Conservation (phyloP, 2,797 vertebrate species). For the Alectoris magna region DNA sequence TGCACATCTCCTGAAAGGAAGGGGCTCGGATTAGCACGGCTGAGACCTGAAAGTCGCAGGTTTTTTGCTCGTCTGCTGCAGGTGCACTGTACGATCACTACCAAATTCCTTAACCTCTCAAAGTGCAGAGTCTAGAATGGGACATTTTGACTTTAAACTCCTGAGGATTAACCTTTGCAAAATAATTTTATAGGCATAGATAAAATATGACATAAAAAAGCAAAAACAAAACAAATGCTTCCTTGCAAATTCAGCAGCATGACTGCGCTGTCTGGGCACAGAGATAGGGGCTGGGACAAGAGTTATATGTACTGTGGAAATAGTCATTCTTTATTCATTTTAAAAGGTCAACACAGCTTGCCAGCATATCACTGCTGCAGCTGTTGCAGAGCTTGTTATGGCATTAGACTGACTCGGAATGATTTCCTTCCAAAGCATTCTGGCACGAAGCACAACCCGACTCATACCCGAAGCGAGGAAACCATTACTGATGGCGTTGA, state of each 20-base stretch:
- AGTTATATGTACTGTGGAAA: slow-evolving; percentile 63
- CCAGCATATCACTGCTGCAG: slow-evolving; percentile 68
- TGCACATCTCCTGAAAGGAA: slow-evolving; percentile 21
- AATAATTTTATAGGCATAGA: slow-evolving; percentile 46
- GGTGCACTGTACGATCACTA: neutral
- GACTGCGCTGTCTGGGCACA: slow-evolving; percentile 57
- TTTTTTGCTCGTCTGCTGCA: neutral
- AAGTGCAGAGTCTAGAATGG: neutral
- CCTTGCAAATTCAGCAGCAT: slow-evolving; percentile 62
- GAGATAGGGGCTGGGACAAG: slow-evolving; percentile 61
- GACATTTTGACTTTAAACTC: slow-evolving; percentile 30
- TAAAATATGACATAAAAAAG: slow-evolving; percentile 47
- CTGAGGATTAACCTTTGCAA: slow-evolving; percentile 31
- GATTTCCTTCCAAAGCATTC: slow-evolving; percentile 63
- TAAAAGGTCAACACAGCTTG: slow-evolving; percentile 71
- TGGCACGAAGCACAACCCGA: slow-evolving; percentile 39
- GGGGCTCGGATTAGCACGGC: slow-evolving; percentile 12
- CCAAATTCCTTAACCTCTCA: slow-evolving; percentile 39
- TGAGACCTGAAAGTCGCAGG: neutral
- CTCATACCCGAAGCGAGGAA: slow-evolving; percentile 32
- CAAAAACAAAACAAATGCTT: slow-evolving; percentile 31
- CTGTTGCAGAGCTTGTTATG: slow-evolving; percentile 74
- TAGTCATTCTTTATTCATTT: slow-evolving; percentile 69
- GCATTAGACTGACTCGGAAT: slow-evolving; percentile 68
- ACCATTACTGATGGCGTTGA: slow-evolving; percentile 36